Evolutionary conservation across 2,113 vertebrate genomes (phyloP), one percentile per base, ranked within the genome.

Genomic region (Toxostoma redivivum): DNA sequence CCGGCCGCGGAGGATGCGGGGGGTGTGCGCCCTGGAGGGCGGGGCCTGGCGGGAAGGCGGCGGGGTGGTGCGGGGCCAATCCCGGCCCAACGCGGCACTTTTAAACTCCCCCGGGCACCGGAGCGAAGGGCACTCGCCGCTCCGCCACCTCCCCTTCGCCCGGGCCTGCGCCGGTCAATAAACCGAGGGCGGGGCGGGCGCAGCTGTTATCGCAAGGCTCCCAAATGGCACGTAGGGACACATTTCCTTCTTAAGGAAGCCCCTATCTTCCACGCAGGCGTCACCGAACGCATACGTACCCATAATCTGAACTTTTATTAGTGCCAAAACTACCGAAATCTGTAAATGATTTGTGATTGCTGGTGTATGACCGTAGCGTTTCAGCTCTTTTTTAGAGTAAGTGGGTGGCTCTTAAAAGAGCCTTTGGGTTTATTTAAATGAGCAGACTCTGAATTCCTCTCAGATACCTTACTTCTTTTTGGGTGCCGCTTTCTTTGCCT

Each of bases 371-470:
- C 7, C 1, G 0, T 4, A 27, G 44, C 11, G 42, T 9, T 35
- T 3, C 92, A 97, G 96, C 97, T 90, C 96, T 58, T 88, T 95
- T 51, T 12, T 1, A 3, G 15, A 88, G 0, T 4, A 33, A 12
- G 51, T 92, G 31, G 95, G 96, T 97, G 97, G 98, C 97, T 98
- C 98, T 98, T 91, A 98, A 97, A 98, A 98, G 98, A 98, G 97
- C 97, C 98, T 97, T 96, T 96, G 85, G 69, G 51, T 94, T 93
- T 96, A 66, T 96, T 77, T 57, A 65, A 54, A 77, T 50, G 53
- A 92, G 37, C 5, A 64, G n/a, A 38, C 38, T 88, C 18, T 81
- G 2, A 53, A 44, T 20, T n/a, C 10, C 2, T 48, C 16, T 64
- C 58, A 42, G 7, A 10, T 4, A 0, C 10, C 65, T 91, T 67